Evolutionary conservation across 2,113 vertebrate genomes (phyloP).

Genomic region (Alexandromys fortis): DNA sequence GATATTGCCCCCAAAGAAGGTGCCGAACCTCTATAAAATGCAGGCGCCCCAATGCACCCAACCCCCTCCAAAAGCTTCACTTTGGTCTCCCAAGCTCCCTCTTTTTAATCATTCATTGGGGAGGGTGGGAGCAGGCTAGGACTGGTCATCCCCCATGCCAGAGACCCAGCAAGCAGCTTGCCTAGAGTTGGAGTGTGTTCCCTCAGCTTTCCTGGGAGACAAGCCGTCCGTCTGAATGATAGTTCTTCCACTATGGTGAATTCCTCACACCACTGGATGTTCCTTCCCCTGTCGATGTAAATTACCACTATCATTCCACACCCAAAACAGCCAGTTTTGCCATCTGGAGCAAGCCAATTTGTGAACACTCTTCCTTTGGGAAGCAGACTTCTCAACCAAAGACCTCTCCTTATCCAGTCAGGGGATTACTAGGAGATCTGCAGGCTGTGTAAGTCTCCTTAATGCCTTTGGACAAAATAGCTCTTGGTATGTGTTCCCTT

Average conservation of each 20-base stretch:
- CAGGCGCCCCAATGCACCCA: neutral
- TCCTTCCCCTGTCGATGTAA: neutral
- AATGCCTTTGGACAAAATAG: neutral
- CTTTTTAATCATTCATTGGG: neutral
- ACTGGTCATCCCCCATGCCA: neutral
- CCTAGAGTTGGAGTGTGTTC: neutral
- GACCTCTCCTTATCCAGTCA: neutral
- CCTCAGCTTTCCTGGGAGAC: neutral
- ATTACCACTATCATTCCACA: neutral
- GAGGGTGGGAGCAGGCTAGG: no score
- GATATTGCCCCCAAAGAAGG: neutral
- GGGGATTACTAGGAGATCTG: neutral
- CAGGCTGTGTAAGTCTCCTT: neutral
- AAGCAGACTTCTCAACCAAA: neutral
- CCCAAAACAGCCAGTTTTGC: neutral
- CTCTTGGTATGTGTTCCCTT: neutral
- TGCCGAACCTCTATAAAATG: neutral
- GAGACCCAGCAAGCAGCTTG: neutral
- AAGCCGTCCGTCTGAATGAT: neutral
- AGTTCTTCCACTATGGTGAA: neutral
- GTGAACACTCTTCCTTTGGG: neutral
- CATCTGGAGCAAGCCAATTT: neutral
- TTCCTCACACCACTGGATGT: neutral
- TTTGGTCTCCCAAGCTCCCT: neutral
- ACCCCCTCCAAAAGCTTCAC: neutral